Evolutionary conservation across 1,140 invertebrate genomes (phyloP).

Genomic region (Lamellibrachia luymesi): DNA sequence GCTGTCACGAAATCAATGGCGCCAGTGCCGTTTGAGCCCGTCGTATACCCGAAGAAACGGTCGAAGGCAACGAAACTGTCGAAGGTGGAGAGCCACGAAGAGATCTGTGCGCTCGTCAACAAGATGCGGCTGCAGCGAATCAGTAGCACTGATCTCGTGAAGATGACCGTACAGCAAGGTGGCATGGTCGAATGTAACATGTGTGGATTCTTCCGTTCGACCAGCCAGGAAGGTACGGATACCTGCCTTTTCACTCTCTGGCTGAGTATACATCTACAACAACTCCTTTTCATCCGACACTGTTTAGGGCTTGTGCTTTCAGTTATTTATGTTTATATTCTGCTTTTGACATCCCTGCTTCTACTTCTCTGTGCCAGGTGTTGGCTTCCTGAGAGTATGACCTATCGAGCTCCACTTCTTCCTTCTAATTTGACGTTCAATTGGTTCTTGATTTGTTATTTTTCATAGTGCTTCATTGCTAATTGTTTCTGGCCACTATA

Average conservation of each 20-base stretch:
- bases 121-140: conserved; percentile 27
- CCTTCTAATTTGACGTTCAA: too few relatives aligned
- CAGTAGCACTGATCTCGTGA: conserved; percentile 23
- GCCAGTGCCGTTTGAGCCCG: conserved; percentile 9
- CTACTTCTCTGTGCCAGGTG: too few relatives aligned
- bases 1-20: neutral
- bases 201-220: neutral
- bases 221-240: neutral
- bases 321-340: too few relatives aligned
- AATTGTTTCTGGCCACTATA: too few relatives aligned
- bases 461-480: too few relatives aligned
- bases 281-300: too few relatives aligned
- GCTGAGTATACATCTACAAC: too few relatives aligned
- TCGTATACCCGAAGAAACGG: conserved; percentile 18
- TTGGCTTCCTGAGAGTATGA: too few relatives aligned
- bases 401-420: too few relatives aligned
- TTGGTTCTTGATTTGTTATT: too few relatives aligned
- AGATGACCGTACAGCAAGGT: neutral
- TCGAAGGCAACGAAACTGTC: conserved; percentile 16
- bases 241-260: conserved; percentile 58
- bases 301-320: too few relatives aligned
- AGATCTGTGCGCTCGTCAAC: conserved; percentile 24
- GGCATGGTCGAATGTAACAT: neutral
- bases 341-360: too few relatives aligned
- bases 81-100: conserved; percentile 13